Percentiles rank a stretch among this genome's conserved stretches.
Conservation (phyloP, 1,140 invertebrate genomes). For the Drosophila leontia region DNA sequence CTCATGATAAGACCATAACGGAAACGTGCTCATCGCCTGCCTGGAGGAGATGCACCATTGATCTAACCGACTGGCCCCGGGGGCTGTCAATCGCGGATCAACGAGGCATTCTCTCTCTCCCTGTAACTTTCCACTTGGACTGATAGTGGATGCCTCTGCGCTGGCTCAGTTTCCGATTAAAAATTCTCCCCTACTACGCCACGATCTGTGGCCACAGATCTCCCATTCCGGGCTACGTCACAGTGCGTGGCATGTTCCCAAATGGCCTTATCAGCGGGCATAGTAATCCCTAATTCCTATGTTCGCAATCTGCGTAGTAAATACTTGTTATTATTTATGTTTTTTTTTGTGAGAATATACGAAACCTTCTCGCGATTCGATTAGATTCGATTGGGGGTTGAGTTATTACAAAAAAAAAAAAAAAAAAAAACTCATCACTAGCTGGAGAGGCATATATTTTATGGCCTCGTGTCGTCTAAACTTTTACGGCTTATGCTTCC, state of each 20-base stretch:
- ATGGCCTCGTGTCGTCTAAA: conserved; percentile 8
- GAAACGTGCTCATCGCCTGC: conserved; percentile 31
- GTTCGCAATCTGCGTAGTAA: conserved; percentile 41
- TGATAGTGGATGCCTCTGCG: conserved; percentile 15
- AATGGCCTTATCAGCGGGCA: conserved; percentile 19
- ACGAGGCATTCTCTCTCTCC: background rate
- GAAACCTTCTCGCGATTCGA: conserved; percentile 17
- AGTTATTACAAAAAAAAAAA: conserved; percentile 14
- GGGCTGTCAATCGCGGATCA: conserved; percentile 15
- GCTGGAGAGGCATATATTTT: conserved; percentile 7
- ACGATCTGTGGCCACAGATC: background rate
- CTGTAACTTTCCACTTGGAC: conserved; percentile 44
- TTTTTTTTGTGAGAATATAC: background rate
- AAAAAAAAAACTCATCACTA: background rate
- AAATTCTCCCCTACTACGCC: conserved; percentile 2
- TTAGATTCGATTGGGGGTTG: conserved; percentile 22
- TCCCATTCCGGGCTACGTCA: conserved; percentile 29
- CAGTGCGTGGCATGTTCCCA: conserved; percentile 42
- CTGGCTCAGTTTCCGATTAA: conserved; percentile 16
- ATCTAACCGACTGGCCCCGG: conserved; percentile 6
- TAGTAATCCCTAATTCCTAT: conserved; percentile 34
- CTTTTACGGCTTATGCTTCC: conserved; percentile 10
- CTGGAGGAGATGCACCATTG: background rate
- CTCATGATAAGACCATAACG: conserved; percentile 18
- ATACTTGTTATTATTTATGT: conserved; percentile 40